phyloP scores from a whole-genome alignment of 2,113 vertebrate species.

The Malurus elegans region DNA sequence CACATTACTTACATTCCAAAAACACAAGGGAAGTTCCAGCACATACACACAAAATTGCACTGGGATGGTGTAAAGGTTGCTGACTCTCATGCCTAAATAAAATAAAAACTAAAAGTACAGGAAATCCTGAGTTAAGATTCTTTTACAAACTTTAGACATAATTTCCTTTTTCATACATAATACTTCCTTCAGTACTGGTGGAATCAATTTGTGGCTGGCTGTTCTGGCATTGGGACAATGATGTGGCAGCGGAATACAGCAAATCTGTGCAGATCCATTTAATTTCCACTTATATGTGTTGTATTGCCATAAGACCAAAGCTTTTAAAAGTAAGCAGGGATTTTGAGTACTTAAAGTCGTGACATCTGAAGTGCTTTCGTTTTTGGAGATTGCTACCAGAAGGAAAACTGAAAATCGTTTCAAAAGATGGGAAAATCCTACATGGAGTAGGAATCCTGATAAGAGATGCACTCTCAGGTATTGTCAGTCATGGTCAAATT shows the following conservation, averaged over 20 bases:
- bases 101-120: slow-evolving; percentile 49
- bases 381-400: not conserved
- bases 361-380: not conserved
- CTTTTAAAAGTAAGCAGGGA: slow-evolving; percentile 9
- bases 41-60: not conserved
- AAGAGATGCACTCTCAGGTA: not conserved
- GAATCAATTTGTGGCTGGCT: slow-evolving; percentile 62
- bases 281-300: not conserved
- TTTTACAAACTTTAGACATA: slow-evolving; percentile 55
- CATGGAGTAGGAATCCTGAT: not conserved
- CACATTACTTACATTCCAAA: slow-evolving; percentile 14
- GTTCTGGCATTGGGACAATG: slow-evolving; percentile 20
- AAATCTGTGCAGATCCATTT: not conserved
- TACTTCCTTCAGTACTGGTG: slow-evolving; percentile 53
- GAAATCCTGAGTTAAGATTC: slow-evolving; percentile 60
- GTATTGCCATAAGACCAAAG: not conserved
- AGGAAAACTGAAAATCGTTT: not conserved
- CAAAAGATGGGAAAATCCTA: not conserved
- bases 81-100: slow-evolving; percentile 28
- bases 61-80: slow-evolving; percentile 34
- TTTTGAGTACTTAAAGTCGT: not conserved
- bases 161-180: slow-evolving; percentile 65
- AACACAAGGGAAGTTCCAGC: slow-evolving; percentile 23
- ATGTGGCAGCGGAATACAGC: not conserved
- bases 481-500: not conserved